A percentile compares a stretch with the other conserved stretches of the same genome.
Evolutionary conservation across 2,888 invertebrate genomes (phyloP).

Genomic region (Nyleta sp.): DNA sequence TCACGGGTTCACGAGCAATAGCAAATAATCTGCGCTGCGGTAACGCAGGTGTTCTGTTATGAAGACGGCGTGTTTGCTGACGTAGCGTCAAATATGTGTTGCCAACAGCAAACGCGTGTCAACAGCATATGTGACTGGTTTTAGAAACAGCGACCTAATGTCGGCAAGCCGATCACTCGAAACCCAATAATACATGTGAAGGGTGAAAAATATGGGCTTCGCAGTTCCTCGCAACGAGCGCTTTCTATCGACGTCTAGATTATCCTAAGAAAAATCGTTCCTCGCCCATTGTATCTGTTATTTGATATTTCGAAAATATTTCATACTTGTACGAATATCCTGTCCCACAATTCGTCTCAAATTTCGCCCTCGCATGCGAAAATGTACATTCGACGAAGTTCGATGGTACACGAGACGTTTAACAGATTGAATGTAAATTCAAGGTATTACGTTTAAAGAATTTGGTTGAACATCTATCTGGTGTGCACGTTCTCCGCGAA

Average conservation of each 20-base stretch:
- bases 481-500: too few relatives aligned
- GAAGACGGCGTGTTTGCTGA: conserved; percentile 32
- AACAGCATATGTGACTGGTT: conserved; percentile 34
- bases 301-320: conserved; percentile 14
- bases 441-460: too few relatives aligned
- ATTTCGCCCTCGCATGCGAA: not conserved
- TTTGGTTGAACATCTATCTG: too few relatives aligned
- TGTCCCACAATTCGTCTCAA: not conserved
- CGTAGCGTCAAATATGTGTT: conserved; percentile 41
- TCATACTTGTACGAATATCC: conserved; percentile 17
- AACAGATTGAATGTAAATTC: too few relatives aligned
- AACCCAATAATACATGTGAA: conserved; percentile 29
- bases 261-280: conserved; percentile 21
- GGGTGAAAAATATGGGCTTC: conserved; percentile 29
- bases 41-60: conserved; percentile 23
- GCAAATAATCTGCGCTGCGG: conserved; percentile 31
- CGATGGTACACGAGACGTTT: too few relatives aligned
- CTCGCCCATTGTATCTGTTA: conserved; percentile 5
- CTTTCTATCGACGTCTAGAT: conserved; percentile 33
- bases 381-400: too few relatives aligned
- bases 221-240: not conserved
- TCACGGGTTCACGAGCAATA: not conserved
- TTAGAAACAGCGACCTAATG: conserved; percentile 19
- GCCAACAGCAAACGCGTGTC: conserved; percentile 19
- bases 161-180: conserved; percentile 13